Evolutionary conservation across 2,113 vertebrate species (phyloP), one percentile per base, ranked within the genome.

Genomic region (Australoheros scitulus): DNA sequence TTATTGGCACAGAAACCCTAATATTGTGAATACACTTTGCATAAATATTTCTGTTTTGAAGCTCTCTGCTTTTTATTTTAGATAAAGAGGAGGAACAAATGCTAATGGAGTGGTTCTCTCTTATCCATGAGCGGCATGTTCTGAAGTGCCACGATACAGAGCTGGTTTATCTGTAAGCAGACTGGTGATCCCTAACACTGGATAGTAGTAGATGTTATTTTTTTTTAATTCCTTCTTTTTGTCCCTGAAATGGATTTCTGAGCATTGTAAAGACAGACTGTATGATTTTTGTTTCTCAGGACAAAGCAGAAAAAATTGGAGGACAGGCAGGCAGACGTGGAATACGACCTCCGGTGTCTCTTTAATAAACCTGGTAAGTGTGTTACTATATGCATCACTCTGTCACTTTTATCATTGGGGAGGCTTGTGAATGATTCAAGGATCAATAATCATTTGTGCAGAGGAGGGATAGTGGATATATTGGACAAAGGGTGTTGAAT

Each of bases 241-340:
- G 2, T 4, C 18, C n/a, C 38, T 36, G 1, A 13, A 60, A 64
- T 3, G 4, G 22, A 60, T 74, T 50, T 2, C 47, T 55, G 68
- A n/a, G 36, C 7, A 50, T 18, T 10, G 17, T 50, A 57, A 59
- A 26, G 36, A 55, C 6, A 0, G 32, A 4, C 22, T 0, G 18
- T 70, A 26, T 52, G 0, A 55, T 34, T 55, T 78, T 57, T 65
- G 82, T 81, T 88, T 84, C 36, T 4, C 70, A 99, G 98, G 81
- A 96, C 95, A 63, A 98, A 97, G 93, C 98, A 99, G 94, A 96
- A 97, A 92, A 95, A 94, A 80, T 92, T 99, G 81, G 98, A 99
- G 89, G 97, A 97, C 91, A 96, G 96, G 11, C 98, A 99, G 90
- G 96, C 96, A 0, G 97, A 99, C 0, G 97, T 99, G 79, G 98